Evolutionary conservation across 2,113 vertebrate species (phyloP).

Genomic region (Rhea pennata): DNA sequence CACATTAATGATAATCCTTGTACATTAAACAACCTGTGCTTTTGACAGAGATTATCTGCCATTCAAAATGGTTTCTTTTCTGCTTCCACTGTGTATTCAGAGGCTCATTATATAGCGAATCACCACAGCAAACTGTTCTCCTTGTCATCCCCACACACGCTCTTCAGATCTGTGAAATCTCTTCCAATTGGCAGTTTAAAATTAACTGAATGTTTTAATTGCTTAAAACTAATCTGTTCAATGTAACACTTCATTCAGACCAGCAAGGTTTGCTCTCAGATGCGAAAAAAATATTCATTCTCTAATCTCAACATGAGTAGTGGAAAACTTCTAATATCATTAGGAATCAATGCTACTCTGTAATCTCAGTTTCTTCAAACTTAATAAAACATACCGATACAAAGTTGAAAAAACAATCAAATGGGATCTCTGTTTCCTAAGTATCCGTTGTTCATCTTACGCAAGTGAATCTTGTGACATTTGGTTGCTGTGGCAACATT

Average conservation of each 20-base stretch:
- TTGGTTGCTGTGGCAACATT: slow-evolving; percentile 60
- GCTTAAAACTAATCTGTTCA: background rate
- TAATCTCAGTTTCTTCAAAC: background rate
- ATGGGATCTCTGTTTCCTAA: slow-evolving; percentile 43
- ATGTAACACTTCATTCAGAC: background rate
- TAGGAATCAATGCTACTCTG: background rate
- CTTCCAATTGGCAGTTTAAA: background rate
- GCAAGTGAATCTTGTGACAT: slow-evolving; percentile 62
- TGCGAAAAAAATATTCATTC: background rate
- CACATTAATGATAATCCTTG: background rate
- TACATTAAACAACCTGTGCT: background rate
- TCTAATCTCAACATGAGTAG: background rate
- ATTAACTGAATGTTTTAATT: background rate
- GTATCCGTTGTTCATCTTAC: slow-evolving; percentile 51
- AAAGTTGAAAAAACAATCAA: background rate
- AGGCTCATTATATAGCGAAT: background rate
- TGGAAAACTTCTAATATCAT: background rate
- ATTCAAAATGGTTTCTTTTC: background rate
- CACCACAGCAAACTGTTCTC: background rate
- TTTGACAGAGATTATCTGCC: background rate
- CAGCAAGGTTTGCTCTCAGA: background rate
- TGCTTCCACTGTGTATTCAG: background rate
- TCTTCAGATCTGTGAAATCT: background rate
- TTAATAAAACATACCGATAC: background rate
- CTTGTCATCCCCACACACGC: background rate